These are phyloP conservation scores for Etia nguti DNA, from an alignment of 2,113 vertebrate species.

Conservation along the genomic window DNA sequence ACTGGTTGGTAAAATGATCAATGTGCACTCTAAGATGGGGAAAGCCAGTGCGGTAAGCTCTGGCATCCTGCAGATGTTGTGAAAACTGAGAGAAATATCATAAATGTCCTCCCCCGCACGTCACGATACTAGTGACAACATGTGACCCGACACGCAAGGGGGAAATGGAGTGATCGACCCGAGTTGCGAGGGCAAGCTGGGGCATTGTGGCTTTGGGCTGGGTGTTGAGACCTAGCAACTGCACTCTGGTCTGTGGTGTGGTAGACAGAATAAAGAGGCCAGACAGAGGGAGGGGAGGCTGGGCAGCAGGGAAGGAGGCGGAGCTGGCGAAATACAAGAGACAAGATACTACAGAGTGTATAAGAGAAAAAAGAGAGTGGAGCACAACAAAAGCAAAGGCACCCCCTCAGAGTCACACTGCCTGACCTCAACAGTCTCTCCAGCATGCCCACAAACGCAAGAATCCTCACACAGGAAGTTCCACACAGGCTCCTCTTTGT, in stretches of 20 bases:
- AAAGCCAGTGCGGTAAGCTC: slow-evolving; percentile 37
- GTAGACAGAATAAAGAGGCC: slow-evolving; percentile 18
- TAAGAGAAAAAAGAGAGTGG: slow-evolving; percentile 3
- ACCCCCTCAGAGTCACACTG: slow-evolving; percentile 32
- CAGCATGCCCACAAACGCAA: slow-evolving; percentile 57
- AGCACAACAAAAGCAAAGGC: slow-evolving; percentile 40
- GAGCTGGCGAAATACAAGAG: slow-evolving; percentile 9
- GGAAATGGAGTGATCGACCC: slow-evolving; percentile 3
- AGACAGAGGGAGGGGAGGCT: slow-evolving; percentile 12
- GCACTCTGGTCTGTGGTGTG: slow-evolving; percentile 22
- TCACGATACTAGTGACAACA: slow-evolving; percentile 28
- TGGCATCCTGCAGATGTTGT: slow-evolving; percentile 21
- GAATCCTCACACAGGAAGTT: slow-evolving; percentile 65
- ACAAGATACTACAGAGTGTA: slow-evolving; percentile 41
- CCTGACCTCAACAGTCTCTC: slow-evolving; percentile 43
- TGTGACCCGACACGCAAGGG: not conserved
- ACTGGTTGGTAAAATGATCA: slow-evolving; percentile 46
- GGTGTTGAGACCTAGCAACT: slow-evolving; percentile 37
- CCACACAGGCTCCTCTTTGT: slow-evolving; percentile 64
- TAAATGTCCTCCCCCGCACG: slow-evolving; percentile 21
- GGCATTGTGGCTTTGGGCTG: slow-evolving; percentile 36
- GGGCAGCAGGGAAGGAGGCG: slow-evolving; percentile 16
- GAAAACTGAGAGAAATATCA: slow-evolving; percentile 15
- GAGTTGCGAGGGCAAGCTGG: slow-evolving; percentile 7
- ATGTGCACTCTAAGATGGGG: slow-evolving; percentile 2